Evolutionary conservation across 2,797 vertebrate species (phyloP).

Genomic region (Malacoraja senta): DNA sequence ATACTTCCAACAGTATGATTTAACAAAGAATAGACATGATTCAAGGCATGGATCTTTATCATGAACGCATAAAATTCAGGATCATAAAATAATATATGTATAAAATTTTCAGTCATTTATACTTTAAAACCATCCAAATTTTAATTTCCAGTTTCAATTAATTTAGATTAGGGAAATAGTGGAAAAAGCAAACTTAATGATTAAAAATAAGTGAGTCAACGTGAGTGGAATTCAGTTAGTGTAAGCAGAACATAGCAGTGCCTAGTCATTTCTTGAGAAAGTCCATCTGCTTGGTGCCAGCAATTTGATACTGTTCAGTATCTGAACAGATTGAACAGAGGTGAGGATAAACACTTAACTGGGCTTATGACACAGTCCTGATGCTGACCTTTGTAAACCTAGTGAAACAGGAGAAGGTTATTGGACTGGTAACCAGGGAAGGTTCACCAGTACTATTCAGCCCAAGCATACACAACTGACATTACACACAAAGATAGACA

Average conservation of each 20-base stretch:
- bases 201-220: not conserved
- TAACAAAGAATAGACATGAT: conserved; percentile 51
- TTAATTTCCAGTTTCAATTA: not conserved
- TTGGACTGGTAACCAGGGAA: not conserved
- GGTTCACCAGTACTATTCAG: not conserved
- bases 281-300: not conserved
- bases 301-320: not conserved
- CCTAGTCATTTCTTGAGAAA: not conserved
- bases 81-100: conserved; percentile 41
- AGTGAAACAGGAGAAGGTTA: not conserved
- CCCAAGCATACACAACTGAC: not conserved
- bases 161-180: not conserved
- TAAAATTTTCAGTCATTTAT: too few relatives aligned
- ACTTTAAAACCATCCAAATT: not conserved
- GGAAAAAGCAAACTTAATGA: not conserved
- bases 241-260: not conserved
- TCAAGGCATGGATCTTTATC: conserved; percentile 50
- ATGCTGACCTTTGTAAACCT: not conserved
- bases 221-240: not conserved
- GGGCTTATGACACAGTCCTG: not conserved
- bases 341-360: conserved; percentile 31
- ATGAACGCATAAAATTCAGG: conserved; percentile 52
- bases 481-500: not conserved
- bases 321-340: not conserved
- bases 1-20: conserved; percentile 39